phyloP scores from a whole-genome alignment of 2,888 invertebrate species.

The Schizaphis graminum region DNA sequence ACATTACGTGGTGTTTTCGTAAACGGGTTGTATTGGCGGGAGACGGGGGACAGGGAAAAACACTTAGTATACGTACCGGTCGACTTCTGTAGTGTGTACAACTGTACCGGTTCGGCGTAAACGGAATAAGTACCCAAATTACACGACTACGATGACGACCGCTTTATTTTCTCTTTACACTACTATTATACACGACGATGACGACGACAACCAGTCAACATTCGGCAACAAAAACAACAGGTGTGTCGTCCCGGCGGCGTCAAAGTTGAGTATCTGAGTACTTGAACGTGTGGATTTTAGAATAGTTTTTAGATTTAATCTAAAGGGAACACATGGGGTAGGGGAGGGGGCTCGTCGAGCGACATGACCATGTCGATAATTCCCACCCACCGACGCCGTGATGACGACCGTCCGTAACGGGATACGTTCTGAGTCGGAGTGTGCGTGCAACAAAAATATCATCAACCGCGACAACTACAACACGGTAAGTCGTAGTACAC shows the following conservation, averaged over 20 bases:
- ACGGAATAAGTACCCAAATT: neutral
- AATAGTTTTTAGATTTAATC: slow-evolving; percentile 14
- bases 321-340: neutral
- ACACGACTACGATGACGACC: neutral
- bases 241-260: neutral
- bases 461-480: neutral
- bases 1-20: neutral
- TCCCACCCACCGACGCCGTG: neutral
- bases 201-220: neutral
- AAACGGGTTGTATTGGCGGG: neutral
- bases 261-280: neutral
- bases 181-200: neutral
- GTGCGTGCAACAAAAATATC: neutral
- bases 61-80: neutral
- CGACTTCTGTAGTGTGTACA: neutral
- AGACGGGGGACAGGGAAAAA: neutral
- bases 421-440: neutral
- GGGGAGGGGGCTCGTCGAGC: neutral
- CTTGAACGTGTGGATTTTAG: neutral
- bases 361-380: neutral
- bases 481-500: neutral
- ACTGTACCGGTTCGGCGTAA: neutral
- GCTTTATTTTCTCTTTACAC: neutral
- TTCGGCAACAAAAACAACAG: neutral
- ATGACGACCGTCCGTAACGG: slow-evolving; percentile 8